Evolutionary conservation across 2,797 vertebrate genomes (phyloP).

Genomic region (Oryzias sinensis): DNA sequence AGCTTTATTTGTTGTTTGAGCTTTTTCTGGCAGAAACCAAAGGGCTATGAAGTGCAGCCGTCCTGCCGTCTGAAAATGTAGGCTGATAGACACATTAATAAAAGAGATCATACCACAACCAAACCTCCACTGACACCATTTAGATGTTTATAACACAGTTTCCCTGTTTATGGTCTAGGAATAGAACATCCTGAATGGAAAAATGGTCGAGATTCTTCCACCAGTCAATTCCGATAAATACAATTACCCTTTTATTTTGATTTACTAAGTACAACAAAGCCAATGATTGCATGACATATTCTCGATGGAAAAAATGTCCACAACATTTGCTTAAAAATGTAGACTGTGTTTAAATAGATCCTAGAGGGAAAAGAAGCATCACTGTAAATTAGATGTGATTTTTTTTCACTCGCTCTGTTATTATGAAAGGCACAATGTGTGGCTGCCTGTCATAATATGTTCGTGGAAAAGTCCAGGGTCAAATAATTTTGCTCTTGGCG

Average conservation of each 20-base stretch:
- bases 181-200: slow-evolving; percentile 44
- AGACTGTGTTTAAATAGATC: slow-evolving; percentile 26
- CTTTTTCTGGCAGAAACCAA: slow-evolving; percentile 28
- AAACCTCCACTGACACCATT: slow-evolving; percentile 20
- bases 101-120: slow-evolving; percentile 8
- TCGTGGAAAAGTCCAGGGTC: slow-evolving; percentile 44
- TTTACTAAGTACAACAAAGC: slow-evolving; percentile 65
- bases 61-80: slow-evolving; percentile 6
- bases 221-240: slow-evolving; percentile 67
- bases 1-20: slow-evolving; percentile 56
- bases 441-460: slow-evolving; percentile 46
- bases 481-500: slow-evolving; percentile 35
- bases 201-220: slow-evolving; percentile 50
- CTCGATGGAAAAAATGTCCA: slow-evolving; percentile 46
- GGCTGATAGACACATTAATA: slow-evolving; percentile 13
- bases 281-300: slow-evolving; percentile 63
- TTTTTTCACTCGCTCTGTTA: slow-evolving; percentile 4
- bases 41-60: slow-evolving; percentile 16
- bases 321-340: slow-evolving; percentile 54
- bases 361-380: slow-evolving; percentile 32
- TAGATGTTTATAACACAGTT: slow-evolving; percentile 17
- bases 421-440: slow-evolving; percentile 27
- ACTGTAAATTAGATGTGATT: slow-evolving; percentile 44
- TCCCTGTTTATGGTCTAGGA: slow-evolving; percentile 23
- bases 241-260: slow-evolving; percentile 68